Evolutionary conservation across 2,113 vertebrate species (phyloP), one percentile per base, ranked within the genome.

Genomic region (Austrofundulus limnaeus): DNA sequence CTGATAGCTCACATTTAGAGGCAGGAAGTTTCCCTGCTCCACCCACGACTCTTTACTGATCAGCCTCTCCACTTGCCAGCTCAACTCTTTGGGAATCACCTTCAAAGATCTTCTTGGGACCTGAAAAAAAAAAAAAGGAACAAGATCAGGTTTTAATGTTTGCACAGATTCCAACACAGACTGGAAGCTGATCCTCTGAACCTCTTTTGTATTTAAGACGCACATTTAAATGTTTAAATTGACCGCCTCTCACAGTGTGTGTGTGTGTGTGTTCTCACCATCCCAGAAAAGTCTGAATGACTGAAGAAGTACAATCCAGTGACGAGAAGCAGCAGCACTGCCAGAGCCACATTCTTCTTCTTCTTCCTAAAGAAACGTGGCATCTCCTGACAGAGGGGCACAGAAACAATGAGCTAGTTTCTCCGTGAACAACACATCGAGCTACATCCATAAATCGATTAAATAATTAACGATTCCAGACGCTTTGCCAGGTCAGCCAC

Each of bases 1-100:
- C 66, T 73, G 59, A 49, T 87, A 90, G 16, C 83, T 75, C 43
- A 85, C 81, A 14, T 87, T 88, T 23, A 90, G 61, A 43, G 76
- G 77, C 19, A 90, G 76, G 37, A 63, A 82, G 2, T 59, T 52
- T 38, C 80, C 56, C 25, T 50, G 66, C 1, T 89, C 80, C 1
- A 82, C 50, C 89, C 85, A 89, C 31, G 83, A 79, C 17, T 70
- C 80, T 17, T 46, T 63, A 39, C 24, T 70, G 11, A 68, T n/a
- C 19, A 45, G 1, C 42, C 51, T 53, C 25, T 70, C 62, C 1
- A 25, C 31, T 2, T 54, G n/a, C 75, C 62, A 69, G 2, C 1
- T 65, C 4, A 77, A 24, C 5, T 68, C 49, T 2, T 6, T n/a
- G 14, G 28, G 16, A 61, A 6, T 5, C 0, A 20, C 11, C 17